These are phyloP conservation scores for Syrista parreyssii DNA, from an alignment of 2,888 invertebrate species.

Conservation along the genomic window DNA sequence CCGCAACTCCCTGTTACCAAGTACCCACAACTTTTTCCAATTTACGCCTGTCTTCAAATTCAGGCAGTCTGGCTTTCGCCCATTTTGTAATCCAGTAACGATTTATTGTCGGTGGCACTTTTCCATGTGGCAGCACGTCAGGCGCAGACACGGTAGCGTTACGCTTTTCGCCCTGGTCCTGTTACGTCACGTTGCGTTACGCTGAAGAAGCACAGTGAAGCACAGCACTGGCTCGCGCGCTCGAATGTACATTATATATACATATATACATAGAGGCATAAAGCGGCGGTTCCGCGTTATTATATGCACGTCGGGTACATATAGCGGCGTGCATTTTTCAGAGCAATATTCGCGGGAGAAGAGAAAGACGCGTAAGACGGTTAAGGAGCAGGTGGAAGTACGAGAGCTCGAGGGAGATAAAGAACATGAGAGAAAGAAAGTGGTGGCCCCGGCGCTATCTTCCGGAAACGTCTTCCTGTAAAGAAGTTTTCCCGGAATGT, in stretches of 20 bases:
- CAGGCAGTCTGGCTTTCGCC: not conserved
- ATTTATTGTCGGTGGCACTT: not conserved
- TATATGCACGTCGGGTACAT: slow-evolving; percentile 11
- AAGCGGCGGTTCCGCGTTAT: not conserved
- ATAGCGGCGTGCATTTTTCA: slow-evolving; percentile 22
- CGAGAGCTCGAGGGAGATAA: not conserved
- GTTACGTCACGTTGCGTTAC: not conserved
- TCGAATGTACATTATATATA: not conserved
- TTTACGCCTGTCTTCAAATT: not conserved
- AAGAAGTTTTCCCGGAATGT: slow-evolving; percentile 16
- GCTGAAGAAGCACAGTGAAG: not conserved
- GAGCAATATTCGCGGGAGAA: slow-evolving; percentile 25
- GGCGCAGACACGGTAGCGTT: not conserved
- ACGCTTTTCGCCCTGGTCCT: not conserved
- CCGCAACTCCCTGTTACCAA: no score
- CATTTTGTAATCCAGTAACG: not conserved
- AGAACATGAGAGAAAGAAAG: slow-evolving; percentile 7
- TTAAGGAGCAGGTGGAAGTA: not conserved
- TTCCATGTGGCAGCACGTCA: not conserved
- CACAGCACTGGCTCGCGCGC: not conserved
- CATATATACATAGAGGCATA: not conserved
- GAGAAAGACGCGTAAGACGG: not conserved
- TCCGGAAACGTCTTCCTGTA: slow-evolving; percentile 21
- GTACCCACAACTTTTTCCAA: no score
- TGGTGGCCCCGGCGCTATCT: not conserved